These are phyloP conservation scores for Aphidius gifuensis DNA, from an alignment of 1,140 invertebrate genomes.

Conservation along the genomic window DNA sequence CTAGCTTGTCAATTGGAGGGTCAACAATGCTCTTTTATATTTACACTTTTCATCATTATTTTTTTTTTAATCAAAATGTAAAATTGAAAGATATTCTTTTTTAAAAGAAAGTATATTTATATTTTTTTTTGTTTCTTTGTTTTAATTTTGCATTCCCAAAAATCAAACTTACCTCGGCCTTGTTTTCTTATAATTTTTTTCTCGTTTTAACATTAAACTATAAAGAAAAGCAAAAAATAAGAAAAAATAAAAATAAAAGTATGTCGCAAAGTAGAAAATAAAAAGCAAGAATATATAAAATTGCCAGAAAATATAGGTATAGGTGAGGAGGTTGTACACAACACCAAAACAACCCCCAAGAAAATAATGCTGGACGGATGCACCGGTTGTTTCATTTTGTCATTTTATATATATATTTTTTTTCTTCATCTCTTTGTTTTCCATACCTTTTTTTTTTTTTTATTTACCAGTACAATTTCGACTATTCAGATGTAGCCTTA, in stretches of 20 bases:
- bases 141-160: conserved; percentile 20
- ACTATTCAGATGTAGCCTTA: no score
- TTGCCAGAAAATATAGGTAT: background rate
- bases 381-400: conserved; percentile 24
- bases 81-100: background rate
- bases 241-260: conserved; percentile 32
- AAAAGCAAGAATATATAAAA: conserved; percentile 28
- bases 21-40: conserved; percentile 21
- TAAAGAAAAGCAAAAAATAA: background rate
- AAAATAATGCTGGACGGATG: conserved; percentile 27
- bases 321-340: conserved; percentile 6
- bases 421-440: background rate
- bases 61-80: conserved; percentile 24
- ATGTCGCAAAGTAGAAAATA: conserved; percentile 39
- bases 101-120: conserved; percentile 7
- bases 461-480: background rate
- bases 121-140: conserved; percentile 17
- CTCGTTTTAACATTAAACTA: background rate
- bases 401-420: conserved; percentile 6
- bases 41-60: conserved; percentile 22
- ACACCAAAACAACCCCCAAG: conserved; percentile 11
- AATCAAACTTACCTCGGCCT: conserved; percentile 23
- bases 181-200: background rate
- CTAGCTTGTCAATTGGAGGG: conserved; percentile 17
- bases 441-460: background rate